Evolutionary conservation across 2,113 vertebrate genomes (phyloP).

Genomic region (Forbesichthys papilliferus): DNA sequence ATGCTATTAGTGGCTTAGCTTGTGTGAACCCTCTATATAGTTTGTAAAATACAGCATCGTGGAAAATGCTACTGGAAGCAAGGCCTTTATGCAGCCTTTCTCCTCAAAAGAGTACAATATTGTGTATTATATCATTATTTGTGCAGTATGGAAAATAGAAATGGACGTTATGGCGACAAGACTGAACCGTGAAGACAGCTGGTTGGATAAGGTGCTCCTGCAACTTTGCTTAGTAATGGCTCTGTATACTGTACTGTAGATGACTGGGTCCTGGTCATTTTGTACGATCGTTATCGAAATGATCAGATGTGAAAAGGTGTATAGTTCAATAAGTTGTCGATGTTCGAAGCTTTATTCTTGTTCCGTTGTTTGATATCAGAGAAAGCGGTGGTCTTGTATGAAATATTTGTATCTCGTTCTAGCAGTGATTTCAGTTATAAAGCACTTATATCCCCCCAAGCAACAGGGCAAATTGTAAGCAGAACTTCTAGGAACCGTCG

Average conservation of each 20-base stretch:
- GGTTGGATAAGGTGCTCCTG: constrained; percentile 56
- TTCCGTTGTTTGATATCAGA: constrained; percentile 43
- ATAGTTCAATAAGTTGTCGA: constrained; percentile 63
- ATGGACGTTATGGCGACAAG: not conserved
- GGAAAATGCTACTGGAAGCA: constrained; percentile 15
- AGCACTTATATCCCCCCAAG: constrained; percentile 19
- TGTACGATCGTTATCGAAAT: constrained; percentile 63
- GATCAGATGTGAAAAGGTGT: constrained; percentile 53
- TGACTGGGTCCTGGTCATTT: constrained; percentile 62
- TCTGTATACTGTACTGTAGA: constrained; percentile 52
- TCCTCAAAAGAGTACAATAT: constrained; percentile 14
- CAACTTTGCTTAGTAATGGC: constrained; percentile 48
- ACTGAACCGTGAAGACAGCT: constrained; percentile 16
- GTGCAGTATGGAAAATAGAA: not conserved
- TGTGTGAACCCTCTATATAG: constrained; percentile 45
- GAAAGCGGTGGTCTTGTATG: not conserved
- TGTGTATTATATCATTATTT: constrained; percentile 19
- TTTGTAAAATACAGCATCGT: constrained; percentile 28
- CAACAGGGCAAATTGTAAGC: constrained; percentile 20
- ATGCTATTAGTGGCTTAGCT: constrained; percentile 61
- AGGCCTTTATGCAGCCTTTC: constrained; percentile 33
- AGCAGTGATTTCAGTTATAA: constrained; percentile 28
- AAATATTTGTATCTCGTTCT: constrained; percentile 29
- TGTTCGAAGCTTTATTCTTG: constrained; percentile 43
- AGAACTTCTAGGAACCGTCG: not conserved